Evolutionary conservation across 1,140 invertebrate species (phyloP), one percentile per base, ranked within the genome.

Genomic region (Ptiloglossa arizonensis): DNA sequence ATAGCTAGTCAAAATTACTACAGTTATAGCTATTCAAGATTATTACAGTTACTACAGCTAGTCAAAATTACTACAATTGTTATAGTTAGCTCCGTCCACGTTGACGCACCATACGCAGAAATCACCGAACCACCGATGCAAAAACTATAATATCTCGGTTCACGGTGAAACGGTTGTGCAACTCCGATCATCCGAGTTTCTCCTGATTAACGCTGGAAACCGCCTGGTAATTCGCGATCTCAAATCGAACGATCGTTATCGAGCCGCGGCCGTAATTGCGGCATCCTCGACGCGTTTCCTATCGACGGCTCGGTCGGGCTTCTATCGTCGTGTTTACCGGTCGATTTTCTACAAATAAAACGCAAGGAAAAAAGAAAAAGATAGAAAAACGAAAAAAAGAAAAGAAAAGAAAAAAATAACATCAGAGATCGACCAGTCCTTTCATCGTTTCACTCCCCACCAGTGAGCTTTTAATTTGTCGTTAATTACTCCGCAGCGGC

Each of bases 211-310:
- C 38, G 13, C 38, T 32, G 38, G 13, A 46, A 70, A 29, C n/a
- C 38, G 19, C 9, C 3, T 11, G 0, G 27, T 15, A 17, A 24
- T 24, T 19, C n/a, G 8, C 35, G 76, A 75, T 74, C 62, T 64
- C 41, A 19, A 48, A 66, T 66, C 48, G 46, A 72, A 62, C 73
- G 80, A 77, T 77, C 62, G 48, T 66, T 69, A 48, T 76, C 70
- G 52, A 24, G 8, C 35, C 50, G 24, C 32, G 32, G 27, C 8
- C 56, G 62, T 62, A 78, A 82, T 82, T 78, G 62, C 60, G 35
- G 35, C 54, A 62, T 41, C 66, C 35, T 66, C 60, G 22, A 56
- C 50, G 48, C 24, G 38, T 62, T 60, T 80, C 38, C 38, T 59
- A 46, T 71, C 72, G 27, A 54, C 11, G 32, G 52, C 52, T 19